Evolutionary conservation across 2,888 invertebrate genomes (phyloP).

Genomic region (Xestia sexstrigata): DNA sequence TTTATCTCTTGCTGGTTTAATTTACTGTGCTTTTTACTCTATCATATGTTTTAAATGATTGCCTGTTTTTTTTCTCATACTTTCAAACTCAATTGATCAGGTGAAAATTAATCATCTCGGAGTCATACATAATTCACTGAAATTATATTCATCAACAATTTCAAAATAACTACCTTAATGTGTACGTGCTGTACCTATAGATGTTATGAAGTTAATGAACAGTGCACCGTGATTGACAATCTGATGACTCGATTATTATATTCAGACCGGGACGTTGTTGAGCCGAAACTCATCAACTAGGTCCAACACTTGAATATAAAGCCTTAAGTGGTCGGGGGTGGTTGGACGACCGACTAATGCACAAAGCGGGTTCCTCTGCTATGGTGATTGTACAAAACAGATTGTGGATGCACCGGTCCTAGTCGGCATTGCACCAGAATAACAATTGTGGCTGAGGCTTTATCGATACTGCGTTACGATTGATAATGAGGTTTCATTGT

Average conservation of each 20-base stretch:
- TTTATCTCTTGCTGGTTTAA: slow-evolving; percentile 27
- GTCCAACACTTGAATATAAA: slow-evolving; percentile 65
- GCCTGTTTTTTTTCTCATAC: slow-evolving; percentile 4
- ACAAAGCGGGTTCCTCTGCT: slow-evolving; percentile 77
- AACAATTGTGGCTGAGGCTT: slow-evolving; percentile 67
- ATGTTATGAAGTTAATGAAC: slow-evolving; percentile 20
- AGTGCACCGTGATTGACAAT: slow-evolving; percentile 45
- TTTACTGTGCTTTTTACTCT: slow-evolving; percentile 20
- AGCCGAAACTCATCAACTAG: slow-evolving; percentile 66
- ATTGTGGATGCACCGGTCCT: slow-evolving; percentile 71
- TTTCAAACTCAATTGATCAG: background rate
- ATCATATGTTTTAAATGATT: background rate
- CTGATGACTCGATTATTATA: slow-evolving; percentile 63
- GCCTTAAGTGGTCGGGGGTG: slow-evolving; percentile 62
- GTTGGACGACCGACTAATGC: slow-evolving; percentile 73
- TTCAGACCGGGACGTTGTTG: slow-evolving; percentile 63
- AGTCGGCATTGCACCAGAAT: slow-evolving; percentile 66
- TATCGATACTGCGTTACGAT: slow-evolving; percentile 57
- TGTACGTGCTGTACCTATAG: background rate
- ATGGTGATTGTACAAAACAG: slow-evolving; percentile 80
- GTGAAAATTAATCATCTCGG: background rate
- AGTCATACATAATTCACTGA: background rate
- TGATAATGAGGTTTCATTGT: slow-evolving; percentile 35
- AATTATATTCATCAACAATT: background rate
- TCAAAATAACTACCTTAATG: background rate